Evolutionary conservation across 2,888 invertebrate genomes (phyloP).

Genomic region (Pristionchus japonicus): DNA sequence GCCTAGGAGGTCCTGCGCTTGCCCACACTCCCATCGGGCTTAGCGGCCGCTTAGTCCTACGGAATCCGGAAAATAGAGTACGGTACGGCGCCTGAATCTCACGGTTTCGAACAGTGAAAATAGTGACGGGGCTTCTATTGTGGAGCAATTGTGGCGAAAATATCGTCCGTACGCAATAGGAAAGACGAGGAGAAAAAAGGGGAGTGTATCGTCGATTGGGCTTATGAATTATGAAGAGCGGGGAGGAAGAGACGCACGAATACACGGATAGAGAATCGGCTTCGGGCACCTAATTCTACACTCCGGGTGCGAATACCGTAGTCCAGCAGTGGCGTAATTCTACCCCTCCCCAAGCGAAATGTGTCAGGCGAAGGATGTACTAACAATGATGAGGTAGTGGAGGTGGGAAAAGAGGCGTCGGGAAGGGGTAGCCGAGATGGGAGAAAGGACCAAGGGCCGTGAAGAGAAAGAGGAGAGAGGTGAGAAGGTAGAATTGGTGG

Average conservation of each 20-base stretch:
- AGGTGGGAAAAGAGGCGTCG: not conserved
- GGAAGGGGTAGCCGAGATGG: slow-evolving; percentile 9
- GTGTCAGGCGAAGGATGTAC: not conserved
- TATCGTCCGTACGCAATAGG: not conserved
- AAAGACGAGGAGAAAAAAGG: not conserved
- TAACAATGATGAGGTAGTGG: not conserved
- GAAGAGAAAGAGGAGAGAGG: slow-evolving; percentile 12
- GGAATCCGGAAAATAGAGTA: not conserved
- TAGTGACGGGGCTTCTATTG: not conserved
- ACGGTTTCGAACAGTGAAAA: not conserved
- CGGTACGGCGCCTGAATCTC: not conserved
- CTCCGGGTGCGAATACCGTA: not conserved
- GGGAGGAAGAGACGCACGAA: not conserved
- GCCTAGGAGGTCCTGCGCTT: not conserved
- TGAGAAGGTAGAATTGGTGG: slow-evolving; percentile 52
- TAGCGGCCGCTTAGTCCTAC: not conserved
- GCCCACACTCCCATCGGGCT: not conserved
- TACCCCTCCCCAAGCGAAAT: not conserved
- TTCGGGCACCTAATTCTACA: not conserved
- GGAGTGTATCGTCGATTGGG: slow-evolving; percentile 27
- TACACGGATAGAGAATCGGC: not conserved
- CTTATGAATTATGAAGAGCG: slow-evolving; percentile 32
- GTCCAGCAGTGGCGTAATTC: not conserved
- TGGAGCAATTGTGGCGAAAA: slow-evolving; percentile 20
- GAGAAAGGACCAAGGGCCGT: slow-evolving; percentile 29